Evolutionary conservation across 2,888 invertebrate species (phyloP).

Genomic region (Iphiclides podalirius): DNA sequence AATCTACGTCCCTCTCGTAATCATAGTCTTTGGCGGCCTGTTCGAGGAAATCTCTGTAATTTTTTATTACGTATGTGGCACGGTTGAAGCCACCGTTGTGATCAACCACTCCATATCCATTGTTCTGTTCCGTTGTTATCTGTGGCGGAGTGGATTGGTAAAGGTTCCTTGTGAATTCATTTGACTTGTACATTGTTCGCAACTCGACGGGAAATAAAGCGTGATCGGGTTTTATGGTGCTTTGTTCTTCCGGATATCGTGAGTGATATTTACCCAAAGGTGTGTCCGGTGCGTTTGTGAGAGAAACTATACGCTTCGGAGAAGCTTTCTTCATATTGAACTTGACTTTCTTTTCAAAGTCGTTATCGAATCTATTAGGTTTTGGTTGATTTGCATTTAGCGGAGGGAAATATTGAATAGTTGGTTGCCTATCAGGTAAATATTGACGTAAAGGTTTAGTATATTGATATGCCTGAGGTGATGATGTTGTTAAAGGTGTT

Average conservation of each 20-base stretch:
- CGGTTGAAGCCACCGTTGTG: constrained; percentile 46
- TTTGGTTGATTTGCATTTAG: constrained; percentile 41
- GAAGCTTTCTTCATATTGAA: constrained; percentile 35
- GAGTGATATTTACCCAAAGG: constrained; percentile 9
- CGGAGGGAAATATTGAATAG: constrained; percentile 68
- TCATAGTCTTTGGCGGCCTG: constrained; percentile 46
- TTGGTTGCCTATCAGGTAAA: constrained; percentile 52
- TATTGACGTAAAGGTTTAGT: constrained; percentile 33
- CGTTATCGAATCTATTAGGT: constrained; percentile 39
- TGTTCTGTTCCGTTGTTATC: constrained; percentile 29
- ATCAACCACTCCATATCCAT: constrained; percentile 29
- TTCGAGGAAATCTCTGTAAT: constrained; percentile 56
- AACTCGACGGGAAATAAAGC: not conserved
- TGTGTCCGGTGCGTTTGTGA: constrained; percentile 26
- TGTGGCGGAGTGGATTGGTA: constrained; percentile 38
- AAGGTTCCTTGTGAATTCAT: constrained; percentile 20
- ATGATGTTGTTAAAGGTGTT: constrained; percentile 25
- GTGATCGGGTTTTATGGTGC: not conserved
- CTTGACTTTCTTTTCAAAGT: constrained; percentile 48
- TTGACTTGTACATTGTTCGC: constrained; percentile 3
- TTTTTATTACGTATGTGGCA: constrained; percentile 56
- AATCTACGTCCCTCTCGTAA: constrained; percentile 42
- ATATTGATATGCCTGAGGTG: constrained; percentile 30
- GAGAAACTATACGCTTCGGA: constrained; percentile 28
- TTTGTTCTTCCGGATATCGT: constrained; percentile 1